Evolutionary conservation across 1,140 invertebrate species (phyloP).

Genomic region (Anastatus disparis): DNA sequence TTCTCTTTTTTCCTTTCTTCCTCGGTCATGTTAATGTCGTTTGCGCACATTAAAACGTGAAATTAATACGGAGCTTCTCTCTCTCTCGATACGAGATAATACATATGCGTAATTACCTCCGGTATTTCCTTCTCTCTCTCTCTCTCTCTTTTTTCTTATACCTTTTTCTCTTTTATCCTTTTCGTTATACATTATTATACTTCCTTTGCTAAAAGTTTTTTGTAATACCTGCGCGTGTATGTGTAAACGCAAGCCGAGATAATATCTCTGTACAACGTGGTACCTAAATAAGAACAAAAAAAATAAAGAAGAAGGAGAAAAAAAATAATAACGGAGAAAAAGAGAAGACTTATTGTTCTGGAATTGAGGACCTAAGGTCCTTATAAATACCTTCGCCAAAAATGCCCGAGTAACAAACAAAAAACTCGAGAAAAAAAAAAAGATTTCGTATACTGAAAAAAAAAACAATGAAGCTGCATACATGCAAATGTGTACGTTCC

Average conservation of each 20-base stretch:
- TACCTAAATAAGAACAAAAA: background rate
- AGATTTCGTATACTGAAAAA: too few relatives aligned
- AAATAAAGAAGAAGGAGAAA: background rate
- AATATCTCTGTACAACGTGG: slow-evolving; percentile 21
- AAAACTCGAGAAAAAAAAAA: background rate
- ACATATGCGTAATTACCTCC: slow-evolving; percentile 29
- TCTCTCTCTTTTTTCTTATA: background rate
- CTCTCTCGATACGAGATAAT: slow-evolving; percentile 4
- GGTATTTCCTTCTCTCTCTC: background rate
- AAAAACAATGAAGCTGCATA: slow-evolving; percentile 6
- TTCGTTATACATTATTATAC: background rate
- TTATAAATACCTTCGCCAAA: slow-evolving; percentile 4
- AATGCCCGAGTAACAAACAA: background rate
- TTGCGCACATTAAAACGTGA: slow-evolving; percentile 20
- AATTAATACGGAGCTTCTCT: slow-evolving; percentile 23
- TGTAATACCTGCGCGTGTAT: too few relatives aligned
- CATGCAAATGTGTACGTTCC: too few relatives aligned
- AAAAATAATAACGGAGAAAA: background rate
- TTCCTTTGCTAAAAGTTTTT: too few relatives aligned
- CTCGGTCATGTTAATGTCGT: slow-evolving; percentile 3
- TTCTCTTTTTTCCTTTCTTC: too few relatives aligned
- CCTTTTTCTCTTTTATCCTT: background rate
- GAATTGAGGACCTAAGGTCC: slow-evolving; percentile 1
- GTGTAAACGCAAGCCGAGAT: slow-evolving; percentile 22
- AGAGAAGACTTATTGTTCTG: slow-evolving; percentile 21